phyloP scores from a whole-genome alignment of 2,113 vertebrate species.

The Poecile atricapillus region DNA sequence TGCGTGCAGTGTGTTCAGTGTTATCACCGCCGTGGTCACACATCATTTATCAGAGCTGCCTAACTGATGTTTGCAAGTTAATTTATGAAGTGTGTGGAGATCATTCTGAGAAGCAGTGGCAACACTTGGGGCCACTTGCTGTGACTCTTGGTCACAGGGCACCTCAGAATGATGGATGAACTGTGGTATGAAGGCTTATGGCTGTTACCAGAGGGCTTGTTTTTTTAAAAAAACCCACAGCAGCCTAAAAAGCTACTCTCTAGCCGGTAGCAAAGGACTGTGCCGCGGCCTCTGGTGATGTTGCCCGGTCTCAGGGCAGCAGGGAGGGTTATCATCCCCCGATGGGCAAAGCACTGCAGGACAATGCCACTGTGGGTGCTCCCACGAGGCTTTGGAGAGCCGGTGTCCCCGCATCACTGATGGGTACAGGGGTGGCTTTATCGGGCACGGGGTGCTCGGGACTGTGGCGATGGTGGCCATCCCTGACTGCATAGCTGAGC shows the following conservation, averaged over 20 bases:
- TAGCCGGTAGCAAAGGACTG: neutral
- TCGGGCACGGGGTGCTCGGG: neutral
- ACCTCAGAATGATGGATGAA: neutral
- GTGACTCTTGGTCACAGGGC: neutral
- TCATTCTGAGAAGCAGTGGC: neutral
- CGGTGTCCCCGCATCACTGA: rapidly evolving
- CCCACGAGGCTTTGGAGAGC: neutral
- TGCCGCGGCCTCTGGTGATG: rapidly evolving
- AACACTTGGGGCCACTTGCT: neutral
- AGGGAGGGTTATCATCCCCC: neutral
- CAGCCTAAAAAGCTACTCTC: neutral
- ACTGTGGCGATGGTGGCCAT: neutral
- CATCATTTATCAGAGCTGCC: neutral
- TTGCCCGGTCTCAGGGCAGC: neutral
- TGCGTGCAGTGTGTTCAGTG: rapidly evolving
- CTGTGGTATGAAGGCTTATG: neutral
- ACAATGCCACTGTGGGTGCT: neutral
- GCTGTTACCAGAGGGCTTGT: neutral
- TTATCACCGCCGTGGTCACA: rapidly evolving
- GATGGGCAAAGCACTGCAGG: rapidly evolving
- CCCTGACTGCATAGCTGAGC: rapidly evolving
- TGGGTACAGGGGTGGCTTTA: neutral
- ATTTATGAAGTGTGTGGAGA: neutral
- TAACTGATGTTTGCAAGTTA: neutral
- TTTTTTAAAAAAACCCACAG: neutral